Conservation (phyloP, 2,888 invertebrate species). For the Eustalomyia histrio region DNA sequence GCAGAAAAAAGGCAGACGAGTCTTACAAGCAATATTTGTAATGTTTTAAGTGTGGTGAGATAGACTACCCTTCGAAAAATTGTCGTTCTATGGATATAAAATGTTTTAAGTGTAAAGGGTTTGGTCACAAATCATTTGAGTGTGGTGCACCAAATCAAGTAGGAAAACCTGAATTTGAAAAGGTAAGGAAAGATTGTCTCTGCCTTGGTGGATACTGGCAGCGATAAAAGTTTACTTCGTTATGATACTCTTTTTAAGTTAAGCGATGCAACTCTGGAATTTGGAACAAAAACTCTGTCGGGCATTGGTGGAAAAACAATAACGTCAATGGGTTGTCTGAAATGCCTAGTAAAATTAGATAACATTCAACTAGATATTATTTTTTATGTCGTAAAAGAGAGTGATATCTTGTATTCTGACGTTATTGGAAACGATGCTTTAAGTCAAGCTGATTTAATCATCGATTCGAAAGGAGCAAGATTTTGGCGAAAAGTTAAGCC, state of each 20-base stretch:
- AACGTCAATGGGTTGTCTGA: conserved; percentile 42
- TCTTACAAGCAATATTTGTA: conserved; percentile 31
- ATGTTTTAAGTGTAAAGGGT: conserved; percentile 27
- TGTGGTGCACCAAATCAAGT: neutral
- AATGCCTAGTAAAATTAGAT: conserved; percentile 8
- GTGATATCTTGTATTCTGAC: conserved; percentile 24
- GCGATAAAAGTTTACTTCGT: no score
- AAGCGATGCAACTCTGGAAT: no score
- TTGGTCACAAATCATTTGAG: no score
- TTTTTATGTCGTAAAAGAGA: no score
- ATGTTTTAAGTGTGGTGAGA: conserved; percentile 33
- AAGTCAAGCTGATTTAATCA: conserved; percentile 15
- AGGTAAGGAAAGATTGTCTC: conserved; percentile 18
- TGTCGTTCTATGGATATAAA: conserved; percentile 1
- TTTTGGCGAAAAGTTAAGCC: no score
- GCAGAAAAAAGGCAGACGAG: conserved; percentile 25
- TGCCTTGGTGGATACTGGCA: no score
- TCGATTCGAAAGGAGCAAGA: conserved; percentile 14
- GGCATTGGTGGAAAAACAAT: conserved; percentile 29
- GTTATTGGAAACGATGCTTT: conserved; percentile 29
- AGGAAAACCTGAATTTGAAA: neutral
- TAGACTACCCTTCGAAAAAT: conserved; percentile 13
- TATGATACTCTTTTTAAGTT: no score
- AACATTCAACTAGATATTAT: conserved; percentile 19
- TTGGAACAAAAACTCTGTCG: no score